These are phyloP conservation scores for Ameiurus melas DNA, from an alignment of 2,113 vertebrate species.

Conservation along the genomic window DNA sequence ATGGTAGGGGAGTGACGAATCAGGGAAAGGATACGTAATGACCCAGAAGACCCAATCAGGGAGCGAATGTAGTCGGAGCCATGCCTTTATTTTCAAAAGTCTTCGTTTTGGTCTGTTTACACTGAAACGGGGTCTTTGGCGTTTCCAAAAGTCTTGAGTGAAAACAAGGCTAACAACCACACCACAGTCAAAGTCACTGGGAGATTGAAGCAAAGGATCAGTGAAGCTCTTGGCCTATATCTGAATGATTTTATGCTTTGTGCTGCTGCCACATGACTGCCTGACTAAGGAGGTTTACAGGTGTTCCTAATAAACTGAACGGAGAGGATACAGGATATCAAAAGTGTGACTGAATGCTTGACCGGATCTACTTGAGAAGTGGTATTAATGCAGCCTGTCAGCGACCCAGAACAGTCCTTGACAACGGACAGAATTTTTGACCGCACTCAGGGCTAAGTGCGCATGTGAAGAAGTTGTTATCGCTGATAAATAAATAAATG, in stretches of 20 bases:
- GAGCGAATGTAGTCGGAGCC: no score
- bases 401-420: not conserved
- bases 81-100: no score
- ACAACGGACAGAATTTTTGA: not conserved
- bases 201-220: not conserved
- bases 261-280: not conserved
- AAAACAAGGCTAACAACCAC: not conserved
- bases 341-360: not conserved
- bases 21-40: no score
- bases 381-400: not conserved
- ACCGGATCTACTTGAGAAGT: not conserved
- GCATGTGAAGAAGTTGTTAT: constrained; percentile 20
- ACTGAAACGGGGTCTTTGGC: no score
- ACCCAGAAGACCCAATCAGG: no score
- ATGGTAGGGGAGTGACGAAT: no score
- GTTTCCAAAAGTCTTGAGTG: no score
- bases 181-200: not conserved
- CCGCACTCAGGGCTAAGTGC: not conserved
- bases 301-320: not conserved
- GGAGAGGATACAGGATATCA: not conserved
- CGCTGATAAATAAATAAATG: constrained; percentile 65
- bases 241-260: not conserved
- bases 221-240: not conserved
- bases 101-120: no score
- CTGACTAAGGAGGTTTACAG: not conserved